Percentiles rank a stretch among this genome's conserved stretches.
Evolutionary conservation across 2,888 invertebrate genomes (phyloP).

Genomic region (Tachina fera): DNA sequence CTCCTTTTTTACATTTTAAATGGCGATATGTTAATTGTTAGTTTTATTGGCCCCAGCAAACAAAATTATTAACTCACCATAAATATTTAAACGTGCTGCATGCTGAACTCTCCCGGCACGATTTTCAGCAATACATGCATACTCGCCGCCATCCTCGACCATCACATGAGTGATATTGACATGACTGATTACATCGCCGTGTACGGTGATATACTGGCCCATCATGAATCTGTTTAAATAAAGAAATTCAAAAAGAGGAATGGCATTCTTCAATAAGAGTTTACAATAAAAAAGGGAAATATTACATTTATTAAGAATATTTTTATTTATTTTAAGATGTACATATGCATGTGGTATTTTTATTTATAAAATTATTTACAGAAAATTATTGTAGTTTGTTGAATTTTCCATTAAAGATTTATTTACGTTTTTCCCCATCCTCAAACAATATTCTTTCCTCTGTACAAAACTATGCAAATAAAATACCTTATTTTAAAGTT

Average conservation of each 20-base stretch:
- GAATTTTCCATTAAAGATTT: background rate
- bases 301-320: too few species aligned
- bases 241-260: background rate
- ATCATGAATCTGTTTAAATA: slow-evolving; percentile 86
- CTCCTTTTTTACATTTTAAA: background rate
- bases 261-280: background rate
- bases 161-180: slow-evolving; percentile 91
- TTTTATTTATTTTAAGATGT: too few species aligned
- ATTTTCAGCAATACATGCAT: slow-evolving; percentile 90
- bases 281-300: background rate
- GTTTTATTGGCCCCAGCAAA: background rate
- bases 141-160: slow-evolving; percentile 92
- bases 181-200: slow-evolving; percentile 92
- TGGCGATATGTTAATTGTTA: background rate
- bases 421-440: background rate
- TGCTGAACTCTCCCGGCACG: slow-evolving; percentile 89
- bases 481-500: background rate
- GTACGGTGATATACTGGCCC: slow-evolving; percentile 89
- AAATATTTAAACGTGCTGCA: slow-evolving; percentile 90
- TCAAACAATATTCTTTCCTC: background rate
- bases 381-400: background rate
- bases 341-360: too few species aligned
- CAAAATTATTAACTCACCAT: slow-evolving; percentile 85
- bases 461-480: background rate
- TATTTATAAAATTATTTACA: background rate